phyloP scores from a whole-genome alignment of 2,113 vertebrate genomes.

The Muntiacus muntjak region DNA sequence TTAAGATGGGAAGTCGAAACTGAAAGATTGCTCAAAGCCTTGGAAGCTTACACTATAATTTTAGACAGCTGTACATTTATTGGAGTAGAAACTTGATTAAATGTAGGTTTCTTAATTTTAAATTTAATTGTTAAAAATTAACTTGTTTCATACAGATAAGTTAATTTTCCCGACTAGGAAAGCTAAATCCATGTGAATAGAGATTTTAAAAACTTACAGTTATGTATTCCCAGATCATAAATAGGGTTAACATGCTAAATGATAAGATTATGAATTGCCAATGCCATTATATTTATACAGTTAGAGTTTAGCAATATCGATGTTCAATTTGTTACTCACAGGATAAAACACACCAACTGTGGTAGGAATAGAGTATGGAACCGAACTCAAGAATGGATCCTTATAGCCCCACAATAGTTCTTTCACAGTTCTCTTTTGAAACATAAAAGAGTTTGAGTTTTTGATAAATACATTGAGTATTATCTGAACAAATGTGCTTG shows the following conservation, averaged over 20 bases:
- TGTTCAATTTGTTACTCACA: slow-evolving; percentile 77
- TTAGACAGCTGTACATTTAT: not conserved
- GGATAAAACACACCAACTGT: slow-evolving; percentile 87
- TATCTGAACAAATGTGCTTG: not conserved
- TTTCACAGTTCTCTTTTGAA: slow-evolving; percentile 88
- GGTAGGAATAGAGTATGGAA: slow-evolving; percentile 54
- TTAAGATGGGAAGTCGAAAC: not conserved
- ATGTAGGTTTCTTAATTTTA: not conserved
- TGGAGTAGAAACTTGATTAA: not conserved
- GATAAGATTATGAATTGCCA: not conserved
- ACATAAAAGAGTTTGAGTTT: slow-evolving; percentile 80
- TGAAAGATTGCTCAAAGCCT: not conserved
- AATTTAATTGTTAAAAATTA: not conserved
- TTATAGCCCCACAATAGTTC: slow-evolving; percentile 94
- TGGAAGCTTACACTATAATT: not conserved
- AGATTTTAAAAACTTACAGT: not conserved
- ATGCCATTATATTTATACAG: not conserved
- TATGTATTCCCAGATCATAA: not conserved
- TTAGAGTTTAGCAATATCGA: not conserved
- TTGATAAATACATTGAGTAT: slow-evolving; percentile 79
- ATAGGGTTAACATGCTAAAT: not conserved
- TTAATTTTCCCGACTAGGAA: not conserved
- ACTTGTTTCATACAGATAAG: not conserved
- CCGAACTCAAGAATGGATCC: slow-evolving; percentile 82
- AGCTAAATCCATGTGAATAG: not conserved